A percentile compares a stretch with the other conserved stretches of the same genome.
These are phyloP conservation scores for Heliconius congener DNA, from an alignment of 1,140 invertebrate species.

Conservation along the genomic window DNA sequence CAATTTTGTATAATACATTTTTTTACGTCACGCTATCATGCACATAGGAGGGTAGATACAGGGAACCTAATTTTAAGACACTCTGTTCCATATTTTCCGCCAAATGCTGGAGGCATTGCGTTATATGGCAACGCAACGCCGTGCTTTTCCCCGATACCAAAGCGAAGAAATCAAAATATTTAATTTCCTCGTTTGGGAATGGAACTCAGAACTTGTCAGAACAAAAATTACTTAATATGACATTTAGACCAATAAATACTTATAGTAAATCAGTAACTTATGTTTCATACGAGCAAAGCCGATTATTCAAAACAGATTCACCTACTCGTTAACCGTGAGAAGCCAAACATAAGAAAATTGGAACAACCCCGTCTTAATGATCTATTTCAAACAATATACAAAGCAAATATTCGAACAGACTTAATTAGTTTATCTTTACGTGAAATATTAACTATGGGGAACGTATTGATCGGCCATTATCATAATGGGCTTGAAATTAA, in stretches of 20 bases:
- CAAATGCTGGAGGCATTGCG: too few relatives aligned
- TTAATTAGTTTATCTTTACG: conserved; percentile 71
- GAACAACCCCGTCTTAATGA: conserved; percentile 49
- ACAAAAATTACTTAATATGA: neutral
- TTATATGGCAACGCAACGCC: too few relatives aligned
- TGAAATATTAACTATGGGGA: conserved; percentile 68
- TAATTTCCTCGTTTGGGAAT: too few relatives aligned
- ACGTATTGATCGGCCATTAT: conserved; percentile 71
- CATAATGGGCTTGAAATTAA: conserved; percentile 66
- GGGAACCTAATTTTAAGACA: too few relatives aligned
- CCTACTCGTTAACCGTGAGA: conserved; percentile 23
- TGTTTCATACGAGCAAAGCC: neutral
- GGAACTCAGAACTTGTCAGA: too few relatives aligned
- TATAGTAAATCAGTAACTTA: neutral
- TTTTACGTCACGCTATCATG: too few relatives aligned
- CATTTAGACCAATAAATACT: neutral
- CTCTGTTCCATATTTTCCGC: too few relatives aligned
- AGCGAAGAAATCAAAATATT: too few relatives aligned
- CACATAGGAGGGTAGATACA: too few relatives aligned
- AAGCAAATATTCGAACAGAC: conserved; percentile 73
- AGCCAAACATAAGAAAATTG: conserved; percentile 29
- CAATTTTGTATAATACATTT: too few relatives aligned
- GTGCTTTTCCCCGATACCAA: too few relatives aligned
- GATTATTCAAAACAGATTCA: conserved; percentile 19
- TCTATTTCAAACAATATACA: conserved; percentile 71